Percentiles rank a stretch among this genome's conserved stretches.
Evolutionary conservation across 2,888 invertebrate genomes (phyloP).

Genomic region (Cylloceria caligata): DNA sequence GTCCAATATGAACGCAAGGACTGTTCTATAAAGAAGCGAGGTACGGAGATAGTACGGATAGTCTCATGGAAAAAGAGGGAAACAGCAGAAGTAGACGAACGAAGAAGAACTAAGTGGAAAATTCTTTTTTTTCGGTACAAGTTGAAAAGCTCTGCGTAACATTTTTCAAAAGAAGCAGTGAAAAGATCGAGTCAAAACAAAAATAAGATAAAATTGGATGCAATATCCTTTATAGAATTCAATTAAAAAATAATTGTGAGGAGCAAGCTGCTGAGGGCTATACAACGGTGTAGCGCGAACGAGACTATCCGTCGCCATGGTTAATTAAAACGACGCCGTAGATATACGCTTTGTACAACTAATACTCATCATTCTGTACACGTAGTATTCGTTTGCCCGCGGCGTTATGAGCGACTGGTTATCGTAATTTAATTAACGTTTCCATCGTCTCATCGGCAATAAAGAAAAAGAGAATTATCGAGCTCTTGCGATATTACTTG

Average conservation of each 20-base stretch:
- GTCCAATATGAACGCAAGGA: conserved; percentile 70
- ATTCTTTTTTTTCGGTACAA: background rate
- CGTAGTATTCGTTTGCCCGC: background rate
- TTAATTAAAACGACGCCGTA: conserved; percentile 60
- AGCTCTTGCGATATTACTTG: background rate
- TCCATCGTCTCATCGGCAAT: background rate
- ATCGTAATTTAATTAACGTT: conserved; percentile 45
- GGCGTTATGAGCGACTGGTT: conserved; percentile 26
- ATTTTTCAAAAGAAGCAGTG: background rate
- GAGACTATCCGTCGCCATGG: conserved; percentile 35
- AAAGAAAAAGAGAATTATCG: conserved; percentile 8
- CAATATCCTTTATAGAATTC: conserved; percentile 39
- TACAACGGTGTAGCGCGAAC: conserved; percentile 4
- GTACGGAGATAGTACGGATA: conserved; percentile 3
- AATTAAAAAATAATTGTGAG: conserved; percentile 57
- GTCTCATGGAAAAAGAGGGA: conserved; percentile 5
- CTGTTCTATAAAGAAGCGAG: conserved; percentile 41
- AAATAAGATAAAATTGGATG: background rate
- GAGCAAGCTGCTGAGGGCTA: conserved; percentile 3
- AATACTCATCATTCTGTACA: conserved; percentile 43
- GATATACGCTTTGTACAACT: conserved; percentile 47
- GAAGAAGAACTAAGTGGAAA: background rate
- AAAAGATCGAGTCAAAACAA: background rate
- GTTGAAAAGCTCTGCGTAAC: background rate
- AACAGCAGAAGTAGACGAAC: background rate